Conservation (phyloP, 2,797 vertebrate species). For the Hemitrygon akajei region DNA sequence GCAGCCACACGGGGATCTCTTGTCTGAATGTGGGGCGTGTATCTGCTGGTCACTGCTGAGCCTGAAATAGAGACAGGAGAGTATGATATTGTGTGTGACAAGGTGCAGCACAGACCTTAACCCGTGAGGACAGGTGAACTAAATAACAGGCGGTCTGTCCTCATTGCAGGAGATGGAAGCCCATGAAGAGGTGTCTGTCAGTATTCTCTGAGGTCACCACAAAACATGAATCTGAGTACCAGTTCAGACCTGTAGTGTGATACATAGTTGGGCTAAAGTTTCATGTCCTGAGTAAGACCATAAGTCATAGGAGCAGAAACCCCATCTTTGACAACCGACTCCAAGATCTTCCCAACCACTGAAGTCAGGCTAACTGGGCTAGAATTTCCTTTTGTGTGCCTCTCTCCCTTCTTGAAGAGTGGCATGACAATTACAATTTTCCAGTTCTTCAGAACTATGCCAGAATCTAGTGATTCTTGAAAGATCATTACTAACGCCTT, state of each 20-base stretch:
- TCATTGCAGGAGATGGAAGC: neutral
- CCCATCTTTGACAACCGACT: too few species aligned
- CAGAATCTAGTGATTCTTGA: too few species aligned
- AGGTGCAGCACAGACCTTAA: neutral
- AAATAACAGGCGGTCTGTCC: neutral
- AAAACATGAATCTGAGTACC: neutral
- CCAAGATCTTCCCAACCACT: too few species aligned
- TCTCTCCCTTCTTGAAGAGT: too few species aligned
- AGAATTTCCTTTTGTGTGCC: too few species aligned
- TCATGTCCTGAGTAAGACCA: neutral
- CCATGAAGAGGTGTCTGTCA: neutral
- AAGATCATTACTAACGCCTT: too few species aligned
- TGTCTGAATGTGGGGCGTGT: neutral
- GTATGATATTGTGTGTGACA: neutral
- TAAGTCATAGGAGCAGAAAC: too few species aligned
- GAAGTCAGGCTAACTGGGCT: too few species aligned
- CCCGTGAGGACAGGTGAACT: too few species aligned
- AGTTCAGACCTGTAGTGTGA: neutral
- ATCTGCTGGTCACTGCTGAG: constrained; percentile 7
- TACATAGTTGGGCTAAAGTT: neutral
- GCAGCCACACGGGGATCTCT: neutral
- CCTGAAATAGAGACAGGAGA: neutral
- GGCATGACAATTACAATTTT: too few species aligned
- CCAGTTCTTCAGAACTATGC: too few species aligned
- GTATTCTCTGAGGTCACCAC: neutral